Percentiles rank a stretch among this genome's conserved stretches.
Conservation (phyloP, 2,888 invertebrate species). For the Trissolcus brochymenae region DNA sequence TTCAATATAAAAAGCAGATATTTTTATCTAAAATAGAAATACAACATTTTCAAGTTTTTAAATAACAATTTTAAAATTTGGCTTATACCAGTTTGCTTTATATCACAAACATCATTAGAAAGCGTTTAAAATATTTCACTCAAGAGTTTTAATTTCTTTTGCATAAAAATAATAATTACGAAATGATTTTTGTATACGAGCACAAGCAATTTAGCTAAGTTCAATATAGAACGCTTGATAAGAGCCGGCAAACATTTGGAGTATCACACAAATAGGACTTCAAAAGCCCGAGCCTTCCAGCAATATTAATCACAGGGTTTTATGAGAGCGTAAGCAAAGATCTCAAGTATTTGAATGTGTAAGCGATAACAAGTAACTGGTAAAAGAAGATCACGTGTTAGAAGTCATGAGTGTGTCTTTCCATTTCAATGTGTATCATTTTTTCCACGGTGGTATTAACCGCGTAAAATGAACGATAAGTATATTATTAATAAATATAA, state of each 20-base stretch:
- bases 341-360: constrained; percentile 50
- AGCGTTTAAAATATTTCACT: constrained; percentile 27
- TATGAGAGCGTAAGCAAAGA: constrained; percentile 44
- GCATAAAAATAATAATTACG: background rate
- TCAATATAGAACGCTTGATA: constrained; percentile 53
- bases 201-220: constrained; percentile 40
- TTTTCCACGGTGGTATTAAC: background rate
- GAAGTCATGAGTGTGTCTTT: constrained; percentile 37
- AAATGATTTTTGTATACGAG: constrained; percentile 34
- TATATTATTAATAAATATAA: background rate
- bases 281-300: constrained; percentile 50
- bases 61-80: no score
- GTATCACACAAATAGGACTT: constrained; percentile 56
- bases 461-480: constrained; percentile 6
- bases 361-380: constrained; percentile 46
- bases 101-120: constrained; percentile 33
- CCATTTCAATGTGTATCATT: constrained; percentile 15
- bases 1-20: no score
- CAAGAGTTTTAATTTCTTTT: background rate
- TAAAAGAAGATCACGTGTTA: constrained; percentile 40
- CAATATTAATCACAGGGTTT: constrained; percentile 55
- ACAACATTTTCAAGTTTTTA: no score
- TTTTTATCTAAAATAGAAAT: no score
- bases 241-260: constrained; percentile 51
- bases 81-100: no score